Percentiles rank a stretch among this genome's conserved stretches.
Evolutionary conservation across 1,140 invertebrate species (phyloP).

Genomic region (Ceratosolen solmsi): DNA sequence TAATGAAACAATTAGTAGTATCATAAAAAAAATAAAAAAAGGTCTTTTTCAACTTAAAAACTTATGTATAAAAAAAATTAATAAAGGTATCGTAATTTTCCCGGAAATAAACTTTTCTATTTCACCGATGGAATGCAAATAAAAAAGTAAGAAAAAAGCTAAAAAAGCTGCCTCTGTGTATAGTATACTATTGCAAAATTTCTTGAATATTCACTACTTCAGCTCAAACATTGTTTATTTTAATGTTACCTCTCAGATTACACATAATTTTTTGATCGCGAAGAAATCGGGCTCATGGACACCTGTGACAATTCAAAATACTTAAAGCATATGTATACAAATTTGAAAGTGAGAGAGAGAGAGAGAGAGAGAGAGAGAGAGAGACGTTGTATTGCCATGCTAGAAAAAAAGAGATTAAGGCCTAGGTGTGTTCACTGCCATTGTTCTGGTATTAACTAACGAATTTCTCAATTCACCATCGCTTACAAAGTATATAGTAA

Average conservation of each 20-base stretch:
- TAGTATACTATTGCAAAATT: conserved; percentile 18
- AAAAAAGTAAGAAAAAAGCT: too few relatives aligned
- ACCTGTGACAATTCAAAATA: conserved; percentile 13
- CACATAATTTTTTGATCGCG: background rate
- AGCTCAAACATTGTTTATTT: conserved; percentile 12
- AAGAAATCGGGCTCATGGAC: background rate
- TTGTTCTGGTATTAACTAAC: conserved; percentile 53
- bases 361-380: conserved; percentile 7
- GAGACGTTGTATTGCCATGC: background rate
- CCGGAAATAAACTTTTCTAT: too few relatives aligned
- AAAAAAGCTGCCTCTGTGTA: too few relatives aligned
- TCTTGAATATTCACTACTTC: background rate
- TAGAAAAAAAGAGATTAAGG: background rate
- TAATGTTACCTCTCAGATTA: background rate
- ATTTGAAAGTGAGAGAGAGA: background rate
- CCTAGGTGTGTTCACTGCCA: conserved; percentile 56
- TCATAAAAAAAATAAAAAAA: too few relatives aligned
- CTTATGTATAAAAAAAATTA: too few relatives aligned
- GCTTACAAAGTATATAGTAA: background rate
- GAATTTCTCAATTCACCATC: conserved; percentile 55
- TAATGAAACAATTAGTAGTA: too few relatives aligned
- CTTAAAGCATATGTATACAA: background rate
- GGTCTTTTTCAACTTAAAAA: too few relatives aligned
- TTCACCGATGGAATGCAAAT: too few relatives aligned
- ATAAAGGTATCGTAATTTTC: too few relatives aligned